Evolutionary conservation across 2,113 vertebrate species (phyloP).

Genomic region (Arothron firmamentum): DNA sequence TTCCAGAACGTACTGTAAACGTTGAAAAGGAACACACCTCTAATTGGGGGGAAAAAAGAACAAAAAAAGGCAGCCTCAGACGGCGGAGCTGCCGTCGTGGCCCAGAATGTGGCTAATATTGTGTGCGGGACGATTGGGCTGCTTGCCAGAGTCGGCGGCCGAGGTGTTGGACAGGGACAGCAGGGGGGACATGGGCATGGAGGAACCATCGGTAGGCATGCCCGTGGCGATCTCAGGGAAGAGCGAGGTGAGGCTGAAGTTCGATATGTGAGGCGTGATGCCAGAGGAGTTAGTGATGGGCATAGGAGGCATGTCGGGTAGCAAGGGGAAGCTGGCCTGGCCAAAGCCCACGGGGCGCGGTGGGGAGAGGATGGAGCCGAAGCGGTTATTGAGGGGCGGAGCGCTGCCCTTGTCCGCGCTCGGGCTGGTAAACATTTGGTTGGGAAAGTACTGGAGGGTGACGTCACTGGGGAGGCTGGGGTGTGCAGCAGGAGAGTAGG

Average conservation of each 20-base stretch:
- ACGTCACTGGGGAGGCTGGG: slow-evolving; percentile 94
- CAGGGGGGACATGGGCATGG: slow-evolving; percentile 92
- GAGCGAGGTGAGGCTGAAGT: slow-evolving; percentile 95
- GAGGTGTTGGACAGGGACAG: slow-evolving; percentile 92
- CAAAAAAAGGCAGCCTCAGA: slow-evolving; percentile 64
- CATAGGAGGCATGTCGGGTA: slow-evolving; percentile 94
- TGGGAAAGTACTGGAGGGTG: slow-evolving; percentile 94
- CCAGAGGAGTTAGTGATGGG: slow-evolving; percentile 88
- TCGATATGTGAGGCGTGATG: slow-evolving; percentile 88
- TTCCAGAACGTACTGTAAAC: slow-evolving; percentile 6
- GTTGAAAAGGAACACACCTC: slow-evolving; percentile 1
- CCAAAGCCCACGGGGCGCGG: slow-evolving; percentile 93
- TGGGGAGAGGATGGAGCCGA: slow-evolving; percentile 97
- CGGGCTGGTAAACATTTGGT: slow-evolving; percentile 97
- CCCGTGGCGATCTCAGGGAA: slow-evolving; percentile 96
- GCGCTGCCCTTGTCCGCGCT: slow-evolving; percentile 85
- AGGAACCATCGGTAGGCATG: slow-evolving; percentile 89
- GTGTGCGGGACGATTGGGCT: slow-evolving; percentile 94
- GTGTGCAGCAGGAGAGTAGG: slow-evolving; percentile 96
- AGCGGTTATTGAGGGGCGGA: slow-evolving; percentile 89
- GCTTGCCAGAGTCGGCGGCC: slow-evolving; percentile 90
- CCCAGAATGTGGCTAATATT: slow-evolving; percentile 99
- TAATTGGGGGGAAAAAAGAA: background rate
- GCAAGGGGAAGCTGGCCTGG: slow-evolving; percentile 92
- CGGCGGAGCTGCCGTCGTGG: slow-evolving; percentile 94